Percentiles rank a stretch among this genome's conserved stretches.
phyloP scores from a whole-genome alignment of 1,140 invertebrate species.

The Drosophila miranda region DNA sequence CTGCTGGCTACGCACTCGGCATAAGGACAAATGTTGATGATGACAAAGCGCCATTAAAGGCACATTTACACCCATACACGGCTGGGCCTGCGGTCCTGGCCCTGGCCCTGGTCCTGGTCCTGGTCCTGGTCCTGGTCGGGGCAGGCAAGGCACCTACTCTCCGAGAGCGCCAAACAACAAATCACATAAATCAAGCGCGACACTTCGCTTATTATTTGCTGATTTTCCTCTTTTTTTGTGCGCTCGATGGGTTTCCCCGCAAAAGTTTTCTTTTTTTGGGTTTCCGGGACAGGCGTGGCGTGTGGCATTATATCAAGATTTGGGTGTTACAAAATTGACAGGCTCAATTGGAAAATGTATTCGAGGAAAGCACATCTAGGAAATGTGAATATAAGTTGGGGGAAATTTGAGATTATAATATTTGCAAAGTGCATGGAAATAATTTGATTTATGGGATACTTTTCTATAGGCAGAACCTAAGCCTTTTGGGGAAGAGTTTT shows the following conservation, averaged over 20 bases:
- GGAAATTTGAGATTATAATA: conserved; percentile 15
- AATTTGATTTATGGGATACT: conserved; percentile 24
- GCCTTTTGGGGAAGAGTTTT: not conserved
- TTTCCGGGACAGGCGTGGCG: not conserved
- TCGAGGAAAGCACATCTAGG: not conserved
- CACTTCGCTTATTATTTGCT: conserved; percentile 78
- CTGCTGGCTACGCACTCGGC: conserved; percentile 69
- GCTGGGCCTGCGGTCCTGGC: not conserved
- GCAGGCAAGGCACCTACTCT: conserved; percentile 49
- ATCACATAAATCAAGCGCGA: conserved; percentile 77
- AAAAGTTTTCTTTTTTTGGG: conserved; percentile 34
- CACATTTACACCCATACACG: conserved; percentile 66
- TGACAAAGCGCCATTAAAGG: conserved; percentile 79
- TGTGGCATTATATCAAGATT: conserved; percentile 58
- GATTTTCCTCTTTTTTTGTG: conserved; percentile 52
- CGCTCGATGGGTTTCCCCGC: conserved; percentile 5
- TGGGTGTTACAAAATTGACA: conserved; percentile 44
- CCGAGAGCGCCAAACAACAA: conserved; percentile 65
- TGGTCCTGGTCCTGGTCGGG: no score
- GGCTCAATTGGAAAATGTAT: conserved; percentile 30
- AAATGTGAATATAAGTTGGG: conserved; percentile 6
- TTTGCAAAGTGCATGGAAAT: conserved; percentile 9
- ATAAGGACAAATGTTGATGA: conserved; percentile 79
- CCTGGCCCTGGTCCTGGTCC: no score
- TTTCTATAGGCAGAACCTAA: not conserved